Conservation (phyloP, 2,113 vertebrate species). For the Phalacrocorax aristotelis region DNA sequence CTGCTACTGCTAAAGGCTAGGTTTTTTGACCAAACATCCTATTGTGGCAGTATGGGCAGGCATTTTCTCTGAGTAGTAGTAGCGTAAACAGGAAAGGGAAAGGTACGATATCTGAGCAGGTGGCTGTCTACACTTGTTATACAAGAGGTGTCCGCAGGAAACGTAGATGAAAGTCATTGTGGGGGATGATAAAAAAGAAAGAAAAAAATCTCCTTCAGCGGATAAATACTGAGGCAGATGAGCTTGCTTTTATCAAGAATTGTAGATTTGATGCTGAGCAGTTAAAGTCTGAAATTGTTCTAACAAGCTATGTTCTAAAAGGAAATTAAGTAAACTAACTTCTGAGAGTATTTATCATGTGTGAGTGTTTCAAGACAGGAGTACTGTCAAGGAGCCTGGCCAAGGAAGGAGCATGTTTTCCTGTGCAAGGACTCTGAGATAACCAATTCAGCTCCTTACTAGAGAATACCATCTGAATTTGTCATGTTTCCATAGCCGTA, state of each 20-base stretch:
- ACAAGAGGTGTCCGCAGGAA: conserved; percentile 27
- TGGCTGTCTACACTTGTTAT: not conserved
- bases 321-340: not conserved
- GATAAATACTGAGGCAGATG: not conserved
- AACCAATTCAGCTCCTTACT: not conserved
- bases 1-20: not conserved
- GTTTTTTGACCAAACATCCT: not conserved
- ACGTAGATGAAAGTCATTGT: not conserved
- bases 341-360: not conserved
- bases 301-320: not conserved
- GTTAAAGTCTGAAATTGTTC: not conserved
- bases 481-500: not conserved
- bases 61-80: conserved; percentile 1
- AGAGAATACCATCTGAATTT: not conserved
- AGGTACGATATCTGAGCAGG: conserved; percentile 5
- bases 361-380: not conserved
- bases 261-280: not conserved
- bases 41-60: not conserved
- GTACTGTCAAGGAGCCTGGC: not conserved
- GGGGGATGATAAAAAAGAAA: conserved; percentile 9
- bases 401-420: not conserved
- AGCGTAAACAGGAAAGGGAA: conserved; percentile 33
- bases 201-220: not conserved
- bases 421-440: not conserved
- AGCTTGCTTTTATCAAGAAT: not conserved